Base-by-base conservation (phyloP, 2,888 invertebrate species). In the Mamestra brassicae region DNA sequence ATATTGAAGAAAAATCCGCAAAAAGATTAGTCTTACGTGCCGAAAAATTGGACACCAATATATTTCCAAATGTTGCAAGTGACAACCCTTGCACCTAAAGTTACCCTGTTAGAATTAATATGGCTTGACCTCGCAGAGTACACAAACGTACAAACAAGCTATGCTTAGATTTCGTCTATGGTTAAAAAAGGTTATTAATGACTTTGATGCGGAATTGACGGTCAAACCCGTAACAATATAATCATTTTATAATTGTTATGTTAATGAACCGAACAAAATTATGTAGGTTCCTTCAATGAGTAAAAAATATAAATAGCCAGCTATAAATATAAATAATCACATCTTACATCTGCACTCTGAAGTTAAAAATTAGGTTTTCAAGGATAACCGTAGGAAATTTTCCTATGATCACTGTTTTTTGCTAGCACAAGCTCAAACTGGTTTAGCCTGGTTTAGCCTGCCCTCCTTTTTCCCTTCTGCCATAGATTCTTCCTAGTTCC, bases 111-210 rank as follows among this genome's bases (percentile, higher is more conserved):
- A 67, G 66, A 72, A 78, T 69, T 66, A 47, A 78, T 63, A 81
- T 71, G 58, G 63, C 66, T 52, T 85, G 85, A 84, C 87, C 87
- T 85, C 80, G 84, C 74, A 55, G 34, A 63, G 54, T 69, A 80
- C 61, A 83, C 67, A 64, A 65, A 72, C 66, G 50, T 62, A 82
- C 54, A 42, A 76, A 74, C 63, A 67, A 63, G 55, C 58, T 54
- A 72, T 73, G n/a, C 58, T 79, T 78, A 76, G 63, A 67, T 68
- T 72, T 76, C 62, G 52, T 69, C 58, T 64, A 58, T 78, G 42
- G 67, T 73, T 76, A 67, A 78, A 77, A 85, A 80, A 68, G 61
- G 47, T 81, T 74, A 74, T 78, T 85, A 76, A 84, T 77, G 57
- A 73, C 57, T 81, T 55, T 10, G 42, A 84, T 66, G 70, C 84